phyloP scores from a whole-genome alignment of 2,888 invertebrate genomes.

The Cepaea hortensis region DNA sequence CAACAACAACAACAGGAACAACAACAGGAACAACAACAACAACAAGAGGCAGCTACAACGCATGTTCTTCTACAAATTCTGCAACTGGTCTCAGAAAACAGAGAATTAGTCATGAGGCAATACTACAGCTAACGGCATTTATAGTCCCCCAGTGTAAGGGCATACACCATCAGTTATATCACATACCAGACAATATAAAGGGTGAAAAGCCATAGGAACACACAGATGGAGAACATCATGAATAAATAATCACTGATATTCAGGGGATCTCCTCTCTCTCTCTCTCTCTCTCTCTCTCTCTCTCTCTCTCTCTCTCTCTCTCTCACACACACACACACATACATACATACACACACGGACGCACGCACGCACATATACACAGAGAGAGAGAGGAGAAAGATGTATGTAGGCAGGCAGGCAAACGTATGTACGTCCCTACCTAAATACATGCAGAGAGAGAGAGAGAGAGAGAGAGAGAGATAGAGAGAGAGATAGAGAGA shows the following conservation, averaged over 20 bases:
- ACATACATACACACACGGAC: background rate
- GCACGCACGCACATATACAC: no score
- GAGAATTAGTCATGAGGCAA: no score
- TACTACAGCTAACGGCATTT: no score
- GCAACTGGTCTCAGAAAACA: no score
- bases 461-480: no score
- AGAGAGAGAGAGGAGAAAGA: no score
- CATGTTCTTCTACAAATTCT: no score
- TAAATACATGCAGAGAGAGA: no score
- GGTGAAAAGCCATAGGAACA: no score
- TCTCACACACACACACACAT: background rate
- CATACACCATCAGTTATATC: no score
- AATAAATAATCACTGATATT: background rate
- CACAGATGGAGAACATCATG: background rate
- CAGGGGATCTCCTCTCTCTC: background rate
- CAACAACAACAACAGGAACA: background rate
- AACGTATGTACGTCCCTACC: slow-evolving; percentile 1
- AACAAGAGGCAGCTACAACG: background rate
- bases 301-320: background rate
- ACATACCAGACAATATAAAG: no score
- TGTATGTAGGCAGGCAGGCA: slow-evolving; percentile 6
- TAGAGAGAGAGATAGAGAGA: slow-evolving; percentile 1
- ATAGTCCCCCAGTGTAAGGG: no score
- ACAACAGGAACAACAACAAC: background rate
- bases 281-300: background rate